Evolutionary conservation across 2,113 vertebrate genomes (phyloP).

Genomic region (Hydrochoerus hydrochaeris): DNA sequence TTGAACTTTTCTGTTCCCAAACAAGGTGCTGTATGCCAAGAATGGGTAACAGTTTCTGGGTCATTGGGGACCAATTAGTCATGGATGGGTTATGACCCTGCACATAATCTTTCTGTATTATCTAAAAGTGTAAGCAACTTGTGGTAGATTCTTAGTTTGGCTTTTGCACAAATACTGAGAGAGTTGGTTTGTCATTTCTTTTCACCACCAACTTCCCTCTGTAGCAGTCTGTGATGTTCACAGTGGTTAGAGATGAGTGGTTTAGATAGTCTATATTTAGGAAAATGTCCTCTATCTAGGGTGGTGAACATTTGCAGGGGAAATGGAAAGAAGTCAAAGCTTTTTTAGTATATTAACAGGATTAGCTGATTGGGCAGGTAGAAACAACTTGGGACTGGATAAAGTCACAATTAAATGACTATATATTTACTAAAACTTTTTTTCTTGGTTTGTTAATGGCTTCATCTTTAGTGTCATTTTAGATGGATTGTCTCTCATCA

Average conservation of each 20-base stretch:
- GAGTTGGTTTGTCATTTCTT: neutral
- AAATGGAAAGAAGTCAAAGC: neutral
- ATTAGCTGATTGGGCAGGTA: neutral
- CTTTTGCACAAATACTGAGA: neutral
- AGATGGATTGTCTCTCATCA: neutral
- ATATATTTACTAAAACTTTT: neutral
- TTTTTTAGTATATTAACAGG: neutral
- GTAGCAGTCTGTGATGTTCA: neutral
- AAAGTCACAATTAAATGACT: neutral
- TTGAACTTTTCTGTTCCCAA: slow-evolving; percentile 83
- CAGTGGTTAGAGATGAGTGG: neutral
- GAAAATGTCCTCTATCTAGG: neutral
- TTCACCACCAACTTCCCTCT: neutral
- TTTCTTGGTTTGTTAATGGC: neutral
- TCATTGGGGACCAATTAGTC: slow-evolving; percentile 81
- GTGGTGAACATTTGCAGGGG: neutral
- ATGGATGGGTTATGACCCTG: slow-evolving; percentile 68
- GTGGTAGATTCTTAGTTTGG: neutral
- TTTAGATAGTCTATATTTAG: neutral
- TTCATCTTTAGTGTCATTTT: neutral
- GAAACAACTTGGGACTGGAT: neutral
- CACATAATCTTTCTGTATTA: slow-evolving; percentile 68
- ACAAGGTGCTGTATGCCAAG: slow-evolving; percentile 82
- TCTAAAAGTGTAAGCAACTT: slow-evolving; percentile 25
- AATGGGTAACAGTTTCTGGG: slow-evolving; percentile 78